Base-by-base conservation (phyloP, 2,113 vertebrate genomes). In the Pluvialis apricaria region DNA sequence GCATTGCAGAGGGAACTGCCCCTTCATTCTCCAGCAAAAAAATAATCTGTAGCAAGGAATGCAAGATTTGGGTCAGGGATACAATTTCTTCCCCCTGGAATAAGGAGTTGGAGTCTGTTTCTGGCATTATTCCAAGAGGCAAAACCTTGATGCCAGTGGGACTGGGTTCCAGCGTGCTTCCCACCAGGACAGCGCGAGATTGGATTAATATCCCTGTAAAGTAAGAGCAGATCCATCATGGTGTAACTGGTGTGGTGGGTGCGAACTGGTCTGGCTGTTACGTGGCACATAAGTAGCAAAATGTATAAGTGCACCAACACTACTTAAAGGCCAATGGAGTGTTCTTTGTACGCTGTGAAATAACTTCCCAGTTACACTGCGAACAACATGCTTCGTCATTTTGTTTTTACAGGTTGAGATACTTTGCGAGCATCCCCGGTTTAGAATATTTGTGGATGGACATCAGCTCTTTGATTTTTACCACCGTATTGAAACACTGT, bases 381-480 rank as follows among this genome's bases (percentile, higher is more conserved):
- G 62, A 94, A 72, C 79, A 90, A 52, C 32, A 2, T 18, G 32
- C 60, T 92, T 90, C 61, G 62, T 82, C 12, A 0, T 94, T 98
- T 91, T 97, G 6, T 96, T 92, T 90, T 97, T 96, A 26, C 98
- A 99, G 99, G 98, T 99, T 92, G 99, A 99, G 98, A 99, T 99
- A 96, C 99, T 99, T 96, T 99, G 99, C 22, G 99, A 99, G 96
- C 99, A 99, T 98, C 99, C 99, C 81, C 98, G 99, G 42, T 99
- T 99, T 98, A 99, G 99, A 97, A 98, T 99, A 98, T 99, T 99
- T 97, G 99, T 99, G 97, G 99, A 99, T 55, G 99, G 99, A 98
- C 99, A 99, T 96, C 99, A 99, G 97, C 99, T 99, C 92, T 99
- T 99, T 99, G 99, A 99, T 98, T 99, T 99, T 99, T 99, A 99